Base-by-base conservation (phyloP, 2,888 invertebrate genomes). In the Nysson spinosus region DNA sequence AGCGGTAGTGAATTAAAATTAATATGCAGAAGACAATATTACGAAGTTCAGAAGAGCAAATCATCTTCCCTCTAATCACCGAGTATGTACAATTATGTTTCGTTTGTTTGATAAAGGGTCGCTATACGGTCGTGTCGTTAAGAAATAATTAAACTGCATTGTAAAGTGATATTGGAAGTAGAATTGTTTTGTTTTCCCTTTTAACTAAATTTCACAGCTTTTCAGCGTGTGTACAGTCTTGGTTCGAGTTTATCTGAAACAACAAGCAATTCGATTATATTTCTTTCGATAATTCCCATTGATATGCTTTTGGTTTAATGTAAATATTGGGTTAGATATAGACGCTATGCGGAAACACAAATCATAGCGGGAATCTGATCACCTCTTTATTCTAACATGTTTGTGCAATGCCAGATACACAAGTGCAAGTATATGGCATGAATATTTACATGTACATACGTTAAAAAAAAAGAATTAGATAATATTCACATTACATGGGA, bases 181-280 rank as follows among this genome's bases (percentile, higher is more conserved):
- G 51, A 72, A 52, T 46, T 50, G 64, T 62, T 62, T 46, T 50
- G 64, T 62, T 62, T 58, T 61, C 52, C 35, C 56, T 47, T 71
- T 68, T 63, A 78, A 77, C 57, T 80, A 78, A 78, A 82, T 72
- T 60, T 71, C 75, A 76, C 78, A 78, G 78, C 74, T 75, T 74
- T 50, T 46, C 65, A 72, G 75, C 75, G 30, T 79, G 76, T 76
- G 77, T 78, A 75, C 83, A 85, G 84, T 83, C 84, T 83, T 85
- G 70, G 66, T 79, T 84, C 77, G 77, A 72, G 79, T 77, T 82
- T 79, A 84, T 81, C 84, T 85, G 75, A 83, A 77, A 30, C 12
- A 70, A 35, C 12, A 60, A 0, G 46, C 44, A 54, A 44, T 24
- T 62, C 28, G 26, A 40, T 44, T 37, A 56, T 4, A 43, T 37